Evolutionary conservation across 2,797 vertebrate species (phyloP), one percentile per base, ranked within the genome.

Genomic region (Xenentodon cancila): DNA sequence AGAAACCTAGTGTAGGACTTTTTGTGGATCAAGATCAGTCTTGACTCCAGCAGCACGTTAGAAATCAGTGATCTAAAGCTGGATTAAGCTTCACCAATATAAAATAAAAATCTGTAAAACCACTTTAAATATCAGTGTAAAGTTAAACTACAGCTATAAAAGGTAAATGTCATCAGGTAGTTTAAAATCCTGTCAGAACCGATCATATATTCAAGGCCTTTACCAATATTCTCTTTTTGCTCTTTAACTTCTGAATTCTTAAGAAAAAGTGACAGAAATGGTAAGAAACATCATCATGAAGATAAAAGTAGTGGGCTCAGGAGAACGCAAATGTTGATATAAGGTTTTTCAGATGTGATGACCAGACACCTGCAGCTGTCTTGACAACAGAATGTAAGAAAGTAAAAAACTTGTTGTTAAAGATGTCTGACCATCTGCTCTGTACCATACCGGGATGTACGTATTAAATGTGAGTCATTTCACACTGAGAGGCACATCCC

Each of bases 381-480:
- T 32, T 48, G 45, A 61, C 34, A 32, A 32, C 12, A 21, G 47
- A 37, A 53, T 19, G 42, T 43, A 6, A 53, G 43, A 34, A 12
- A 30, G 9, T 9, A 1, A 19, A 1, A 65, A 48, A 30, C 25
- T 15, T 16, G 37, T 46, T 8, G 51, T 19, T 3, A 51, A 18
- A 56, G 54, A 59, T 37, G 17, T n/a, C 48, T 32, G 47, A 40
- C 44, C 40, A 52, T 48, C 17, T 15, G 20, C 37, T 37, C 11
- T 2, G 8, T 22, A 5, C 50, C 34, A 16, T 8, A 17, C n/a
- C 51, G 3, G 13, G 20, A 53, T 34, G 34, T 25, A 13, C 16
- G 44, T 47, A 53, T 30, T 54, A 48, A 51, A 18, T 21, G 54
- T 13, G 47, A 62, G 49, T 57, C 21, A 47, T 0, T 59, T 59